phyloP scores from a whole-genome alignment of 2,888 invertebrate species.

The Scaptomyza reducta region DNA sequence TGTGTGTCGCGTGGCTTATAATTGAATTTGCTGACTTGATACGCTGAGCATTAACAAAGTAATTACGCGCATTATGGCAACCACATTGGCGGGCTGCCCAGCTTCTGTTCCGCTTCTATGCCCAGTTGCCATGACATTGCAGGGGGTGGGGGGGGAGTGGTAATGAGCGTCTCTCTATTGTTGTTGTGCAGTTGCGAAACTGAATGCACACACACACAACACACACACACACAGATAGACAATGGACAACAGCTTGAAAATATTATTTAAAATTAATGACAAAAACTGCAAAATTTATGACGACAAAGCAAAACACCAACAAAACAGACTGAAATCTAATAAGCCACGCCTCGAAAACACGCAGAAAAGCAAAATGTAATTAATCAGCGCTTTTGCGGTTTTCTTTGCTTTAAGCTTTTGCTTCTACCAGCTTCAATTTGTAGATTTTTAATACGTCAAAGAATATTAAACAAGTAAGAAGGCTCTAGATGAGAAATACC shows the following conservation, averaged over 20 bases:
- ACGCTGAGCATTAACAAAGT: conserved; percentile 73
- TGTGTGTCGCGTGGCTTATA: conserved; percentile 46
- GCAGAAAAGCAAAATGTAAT: background rate
- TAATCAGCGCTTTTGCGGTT: background rate
- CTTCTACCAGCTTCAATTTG: too few species aligned
- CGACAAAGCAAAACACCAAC: background rate
- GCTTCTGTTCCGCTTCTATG: conserved; percentile 8
- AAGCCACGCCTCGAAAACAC: background rate
- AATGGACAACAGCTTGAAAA: conserved; percentile 18
- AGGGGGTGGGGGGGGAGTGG: background rate
- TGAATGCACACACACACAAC: conserved; percentile 23
- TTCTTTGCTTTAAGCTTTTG: background rate
- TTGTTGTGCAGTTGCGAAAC: conserved; percentile 36
- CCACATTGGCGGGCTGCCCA: conserved; percentile 44
- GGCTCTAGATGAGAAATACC: too few species aligned
- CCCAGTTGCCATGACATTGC: conserved; percentile 26
- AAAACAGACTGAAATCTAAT: background rate
- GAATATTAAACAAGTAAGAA: too few species aligned
- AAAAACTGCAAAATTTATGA: conserved; percentile 1
- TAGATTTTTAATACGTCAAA: too few species aligned
- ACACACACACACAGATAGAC: background rate
- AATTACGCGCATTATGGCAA: conserved; percentile 72
- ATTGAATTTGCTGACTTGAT: conserved; percentile 52
- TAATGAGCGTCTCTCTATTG: conserved; percentile 16
- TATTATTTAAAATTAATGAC: conserved; percentile 14